Evolutionary conservation across 2,113 vertebrate genomes (phyloP).

Genomic region (Cyanocitta stelleri): DNA sequence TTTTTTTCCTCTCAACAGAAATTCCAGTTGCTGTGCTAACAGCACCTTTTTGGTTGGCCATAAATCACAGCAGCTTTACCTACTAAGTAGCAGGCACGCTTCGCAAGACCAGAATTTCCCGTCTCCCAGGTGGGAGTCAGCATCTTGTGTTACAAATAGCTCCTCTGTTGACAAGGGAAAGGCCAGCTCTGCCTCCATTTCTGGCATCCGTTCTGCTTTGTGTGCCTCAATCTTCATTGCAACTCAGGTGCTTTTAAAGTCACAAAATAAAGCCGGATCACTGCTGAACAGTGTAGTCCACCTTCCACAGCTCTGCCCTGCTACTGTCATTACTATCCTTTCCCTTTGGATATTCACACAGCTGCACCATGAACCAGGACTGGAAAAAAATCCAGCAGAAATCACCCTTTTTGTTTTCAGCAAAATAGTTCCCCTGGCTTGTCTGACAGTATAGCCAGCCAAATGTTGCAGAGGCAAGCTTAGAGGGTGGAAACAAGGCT

Average conservation of each 20-base stretch:
- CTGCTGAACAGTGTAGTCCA: not conserved
- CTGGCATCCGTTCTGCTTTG: not conserved
- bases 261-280: not conserved
- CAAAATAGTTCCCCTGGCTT: not conserved
- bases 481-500: not conserved
- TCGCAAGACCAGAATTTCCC: not conserved
- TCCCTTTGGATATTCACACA: not conserved
- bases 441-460: not conserved
- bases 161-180: not conserved
- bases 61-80: not conserved
- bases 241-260: not conserved
- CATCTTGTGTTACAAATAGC: not conserved
- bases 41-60: not conserved
- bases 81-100: not conserved
- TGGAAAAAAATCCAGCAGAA: not conserved
- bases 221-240: accelerated
- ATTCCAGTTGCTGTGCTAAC: not conserved
- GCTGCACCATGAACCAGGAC: not conserved
- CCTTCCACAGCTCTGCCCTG: not conserved
- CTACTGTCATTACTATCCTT: not conserved
- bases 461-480: not conserved
- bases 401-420: not conserved
- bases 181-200: not conserved
- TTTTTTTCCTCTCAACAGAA: not conserved
- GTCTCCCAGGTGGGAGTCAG: not conserved